Conservation (phyloP, 2,888 invertebrate species). For the Synanthedon tipuliformis region DNA sequence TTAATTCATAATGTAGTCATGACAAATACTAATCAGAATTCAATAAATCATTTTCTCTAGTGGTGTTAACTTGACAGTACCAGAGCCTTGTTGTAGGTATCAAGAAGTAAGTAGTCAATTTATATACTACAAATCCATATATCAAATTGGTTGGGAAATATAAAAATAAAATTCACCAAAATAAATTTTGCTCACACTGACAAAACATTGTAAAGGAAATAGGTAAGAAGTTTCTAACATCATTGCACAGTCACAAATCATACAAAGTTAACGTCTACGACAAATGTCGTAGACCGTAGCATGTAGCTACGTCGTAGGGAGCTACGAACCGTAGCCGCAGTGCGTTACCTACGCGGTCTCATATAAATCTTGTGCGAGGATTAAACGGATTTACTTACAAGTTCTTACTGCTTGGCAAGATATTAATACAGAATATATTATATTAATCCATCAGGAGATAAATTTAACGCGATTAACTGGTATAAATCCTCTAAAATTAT, state of each 20-base stretch:
- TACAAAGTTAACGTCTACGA: constrained; percentile 29
- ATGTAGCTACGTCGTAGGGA: constrained; percentile 9
- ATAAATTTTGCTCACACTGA: too few relatives aligned
- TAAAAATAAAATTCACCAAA: too few relatives aligned
- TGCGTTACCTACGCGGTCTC: constrained; percentile 46
- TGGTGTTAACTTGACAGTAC: too few relatives aligned
- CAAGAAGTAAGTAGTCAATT: too few relatives aligned
- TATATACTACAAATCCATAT: too few relatives aligned
- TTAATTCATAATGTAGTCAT: too few relatives aligned
- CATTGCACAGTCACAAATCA: constrained; percentile 19
- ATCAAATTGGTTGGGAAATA: too few relatives aligned
- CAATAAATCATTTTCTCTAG: too few relatives aligned
- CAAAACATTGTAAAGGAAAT: too few relatives aligned
- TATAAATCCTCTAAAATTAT: neutral
- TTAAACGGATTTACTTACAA: constrained; percentile 49
- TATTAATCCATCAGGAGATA: constrained; percentile 15
- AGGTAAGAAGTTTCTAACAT: neutral
- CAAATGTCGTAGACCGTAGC: constrained; percentile 23
- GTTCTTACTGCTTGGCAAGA: constrained; percentile 42
- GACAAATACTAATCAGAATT: too few relatives aligned
- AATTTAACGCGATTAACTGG: neutral
- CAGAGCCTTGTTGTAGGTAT: too few relatives aligned
- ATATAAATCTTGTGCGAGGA: constrained; percentile 51
- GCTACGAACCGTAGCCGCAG: constrained; percentile 35
- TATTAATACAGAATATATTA: constrained; percentile 41